Evolutionary conservation across 2,888 invertebrate genomes (phyloP), one percentile per base, ranked within the genome.

Genomic region (Platynereis dumerilii): DNA sequence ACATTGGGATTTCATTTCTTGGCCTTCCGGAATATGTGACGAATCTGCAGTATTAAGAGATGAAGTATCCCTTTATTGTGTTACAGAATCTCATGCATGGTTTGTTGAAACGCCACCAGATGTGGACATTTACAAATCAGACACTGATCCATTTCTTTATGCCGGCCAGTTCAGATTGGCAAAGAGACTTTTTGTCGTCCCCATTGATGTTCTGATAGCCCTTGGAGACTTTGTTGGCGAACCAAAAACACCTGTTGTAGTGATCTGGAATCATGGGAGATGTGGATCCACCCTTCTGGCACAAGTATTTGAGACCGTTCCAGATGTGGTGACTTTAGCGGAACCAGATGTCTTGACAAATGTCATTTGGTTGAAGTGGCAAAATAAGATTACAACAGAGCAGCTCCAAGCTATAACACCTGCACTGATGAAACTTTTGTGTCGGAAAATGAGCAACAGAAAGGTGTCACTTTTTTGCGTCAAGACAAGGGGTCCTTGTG

Each of bases 161-260:
- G 69, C 72, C 22, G 67, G 75, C 34, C 80, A 80, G 68, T 80
- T 76, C 66, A 66, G 71, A 54, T 70, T 75, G 58, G 78, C 80
- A 0, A 69, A 72, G 28, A 70, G 73, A 59, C 39, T 78, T 48
- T 78, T 79, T 54, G 74, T 75, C n/a, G 74, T 80, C 72, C 80
- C 80, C 2, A 69, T 78, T 12, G 77, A 77, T 5, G 77, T 78
- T 3, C 78, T 79, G 64, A 76, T 78, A 65, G 78, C 78, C 63
- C 73, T 78, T 22, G 78, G 78, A 3, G 76, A 77, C 27, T 78
- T 79, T 65, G 69, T 78, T 5, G 79, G 80, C n/a, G 72, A 75
- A 29, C 80, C 80, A 0, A 69, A 74, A 34, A 68, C 77, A n/a
- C 76, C 77, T 1, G 74, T 78, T 1, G 71, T 78, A 27, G 72